Evolutionary conservation across 2,888 invertebrate species (phyloP), one percentile per base, ranked within the genome.

Genomic region (Dicycla oo): DNA sequence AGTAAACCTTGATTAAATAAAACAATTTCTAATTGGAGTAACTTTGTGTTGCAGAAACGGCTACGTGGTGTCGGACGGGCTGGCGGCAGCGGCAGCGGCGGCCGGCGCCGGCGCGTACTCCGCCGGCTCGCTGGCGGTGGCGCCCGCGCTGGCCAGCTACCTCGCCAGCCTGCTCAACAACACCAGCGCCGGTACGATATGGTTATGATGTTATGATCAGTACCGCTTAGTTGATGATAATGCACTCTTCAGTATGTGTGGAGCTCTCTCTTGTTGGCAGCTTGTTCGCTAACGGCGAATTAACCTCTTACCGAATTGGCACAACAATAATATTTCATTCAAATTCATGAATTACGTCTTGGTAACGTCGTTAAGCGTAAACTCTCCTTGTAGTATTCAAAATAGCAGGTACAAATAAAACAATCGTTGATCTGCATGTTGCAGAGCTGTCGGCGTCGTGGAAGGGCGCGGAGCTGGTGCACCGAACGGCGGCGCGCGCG

Each of bases 81-180:
- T 93, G 74, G 88, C 91, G 81, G 83, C 76, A 58, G 78, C 76
- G 66, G n/a, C 34, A 4, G 68, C 20, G 4, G 38, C 40, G 56
- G 57, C 40, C 13, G 47, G 11, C 5, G 13, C 40, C 34, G 15
- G 13, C 8, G 89, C 43, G 10, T 92, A 78, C 81, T 57, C 95
- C 47, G 93, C 95, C 11, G 96, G 96, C 30, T 91, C 95, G 75
- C 90, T 89, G 69, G 87, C 96, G 58, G 90, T 90, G 38, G 93
- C 96, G 69, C 94, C 96, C 11, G 86, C 86, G 30, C 94, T 97
- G 58, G 97, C 97, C 15, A 90, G 91, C 53, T 97, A 96, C 82
- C 94, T 98, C 40, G 89, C 96, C 75, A 87, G 91, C 13, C 91
- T 97, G 75, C 97, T 96, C 69, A 89, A 89, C 64, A 95, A 96